Percentiles rank a stretch among this genome's conserved stretches.
These are phyloP conservation scores for Alligator sinensis DNA, from an alignment of 2,113 vertebrate genomes.

Conservation along the genomic window DNA sequence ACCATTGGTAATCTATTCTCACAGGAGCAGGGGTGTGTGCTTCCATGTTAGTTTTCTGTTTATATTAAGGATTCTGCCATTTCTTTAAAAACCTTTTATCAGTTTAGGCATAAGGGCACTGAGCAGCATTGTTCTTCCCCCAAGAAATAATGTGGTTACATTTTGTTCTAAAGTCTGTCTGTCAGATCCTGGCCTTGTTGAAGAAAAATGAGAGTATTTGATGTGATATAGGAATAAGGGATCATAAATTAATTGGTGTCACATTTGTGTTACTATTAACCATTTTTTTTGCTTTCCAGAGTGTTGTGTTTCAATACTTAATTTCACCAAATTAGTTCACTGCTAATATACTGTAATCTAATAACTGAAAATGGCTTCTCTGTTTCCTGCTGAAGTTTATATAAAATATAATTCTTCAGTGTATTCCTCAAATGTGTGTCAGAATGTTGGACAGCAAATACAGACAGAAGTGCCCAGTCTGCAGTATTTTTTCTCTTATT, in stretches of 20 bases:
- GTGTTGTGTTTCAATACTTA: background rate
- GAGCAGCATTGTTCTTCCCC: background rate
- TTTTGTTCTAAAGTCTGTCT: background rate
- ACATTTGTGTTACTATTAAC: background rate
- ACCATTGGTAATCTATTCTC: accelerated
- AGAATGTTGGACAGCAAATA: background rate
- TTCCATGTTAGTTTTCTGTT: background rate
- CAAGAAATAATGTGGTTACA: background rate
- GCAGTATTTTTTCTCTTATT: background rate
- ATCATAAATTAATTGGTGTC: background rate
- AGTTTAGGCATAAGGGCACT: background rate
- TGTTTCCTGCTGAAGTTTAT: background rate
- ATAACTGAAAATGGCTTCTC: background rate
- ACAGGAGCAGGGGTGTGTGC: accelerated
- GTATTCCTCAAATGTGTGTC: background rate
- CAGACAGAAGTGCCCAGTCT: background rate
- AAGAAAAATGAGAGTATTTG: background rate
- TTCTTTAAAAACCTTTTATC: background rate
- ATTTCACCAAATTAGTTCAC: background rate
- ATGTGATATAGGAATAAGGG: background rate
- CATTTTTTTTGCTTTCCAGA: background rate
- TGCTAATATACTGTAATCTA: background rate
- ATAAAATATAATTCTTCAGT: background rate
- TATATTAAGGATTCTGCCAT: background rate
- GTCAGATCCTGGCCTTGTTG: accelerated